Evolutionary conservation across 1,140 invertebrate genomes (phyloP), one percentile per base, ranked within the genome.

Genomic region (Drosophila subobscura): DNA sequence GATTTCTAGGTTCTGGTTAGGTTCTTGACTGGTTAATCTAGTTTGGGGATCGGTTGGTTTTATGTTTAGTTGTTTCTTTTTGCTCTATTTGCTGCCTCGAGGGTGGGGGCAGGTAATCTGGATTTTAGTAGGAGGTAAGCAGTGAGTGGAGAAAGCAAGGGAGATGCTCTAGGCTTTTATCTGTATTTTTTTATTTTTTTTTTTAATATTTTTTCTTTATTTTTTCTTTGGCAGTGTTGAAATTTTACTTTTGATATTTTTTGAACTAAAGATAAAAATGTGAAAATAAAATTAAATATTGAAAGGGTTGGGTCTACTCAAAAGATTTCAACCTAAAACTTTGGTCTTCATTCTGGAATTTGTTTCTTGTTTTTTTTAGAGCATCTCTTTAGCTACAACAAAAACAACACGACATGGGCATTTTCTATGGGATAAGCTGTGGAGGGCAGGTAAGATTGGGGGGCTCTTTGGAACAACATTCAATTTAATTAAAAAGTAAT

Each of bases 221-320:
- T 1, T 63, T 45, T 51, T 46, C 54, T 49, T 67, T 77, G 81
- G 81, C 81, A 86, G 81, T 88, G 81, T 33, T 66, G 45, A 64
- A 71, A 55, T 63, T 76, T 47, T 55, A 42, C 40, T 37, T 59
- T 77, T 85, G 80, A 83, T 78, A 84, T 78, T 46, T 23, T 20
- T 14, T 8, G 20, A 57, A 51, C 1, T 16, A 4, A 50, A 14
- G 0, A 42, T 14, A 22, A 29, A 22, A 55, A 41, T 1, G 8
- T n/a, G 44, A 8, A 59, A 29, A 5, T 33, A 45, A 25, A 14
- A 7, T 37, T 10, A 1, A 37, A 12, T 37, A 37, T 37, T 37
- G 3, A 37, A 37, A 37, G n/a, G 10, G 33, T 37, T 29, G 12
- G 2, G 2, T 16, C 25, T 25, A 2, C 16, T 16, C 14, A 8